These are phyloP conservation scores for Astatotilapia flaviijosephi DNA, from an alignment of 2,113 vertebrate genomes.

Conservation along the genomic window DNA sequence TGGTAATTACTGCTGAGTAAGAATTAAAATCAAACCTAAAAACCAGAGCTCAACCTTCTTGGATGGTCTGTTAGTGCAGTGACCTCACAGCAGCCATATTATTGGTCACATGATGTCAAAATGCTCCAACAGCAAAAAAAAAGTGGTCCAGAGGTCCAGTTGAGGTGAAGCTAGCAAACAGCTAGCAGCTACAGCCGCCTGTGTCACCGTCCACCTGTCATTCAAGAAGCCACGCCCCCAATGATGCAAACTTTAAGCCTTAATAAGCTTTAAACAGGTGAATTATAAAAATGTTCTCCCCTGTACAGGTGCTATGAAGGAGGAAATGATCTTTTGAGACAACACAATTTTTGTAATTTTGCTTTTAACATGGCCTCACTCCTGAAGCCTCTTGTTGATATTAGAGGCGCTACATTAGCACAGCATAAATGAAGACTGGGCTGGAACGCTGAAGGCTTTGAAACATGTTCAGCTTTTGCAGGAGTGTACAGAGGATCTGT, in stretches of 20 bases:
- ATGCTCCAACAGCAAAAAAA: not conserved
- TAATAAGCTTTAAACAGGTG: not conserved
- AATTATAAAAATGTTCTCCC: not conserved
- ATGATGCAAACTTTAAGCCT: not conserved
- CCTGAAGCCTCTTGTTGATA: not conserved
- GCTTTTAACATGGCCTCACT: accelerated
- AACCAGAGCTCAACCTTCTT: accelerated
- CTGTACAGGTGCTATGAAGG: not conserved
- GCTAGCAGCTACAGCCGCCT: not conserved
- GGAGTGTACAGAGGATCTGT: not conserved
- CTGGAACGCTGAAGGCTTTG: accelerated
- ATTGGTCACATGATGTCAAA: not conserved
- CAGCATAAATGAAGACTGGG: not conserved
- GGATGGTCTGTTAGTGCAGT: not conserved
- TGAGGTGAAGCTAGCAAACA: not conserved
- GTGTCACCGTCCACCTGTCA: accelerated
- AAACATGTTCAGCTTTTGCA: not conserved
- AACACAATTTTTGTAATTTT: accelerated
- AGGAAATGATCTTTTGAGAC: not conserved
- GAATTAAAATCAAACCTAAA: not conserved
- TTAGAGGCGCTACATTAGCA: not conserved
- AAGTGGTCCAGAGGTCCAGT: accelerated
- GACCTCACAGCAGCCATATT: not conserved
- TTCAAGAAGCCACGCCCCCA: not conserved
- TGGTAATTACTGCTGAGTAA: not conserved